Evolutionary conservation across 2,113 vertebrate species (phyloP).

Genomic region (Zosterops japonicus): DNA sequence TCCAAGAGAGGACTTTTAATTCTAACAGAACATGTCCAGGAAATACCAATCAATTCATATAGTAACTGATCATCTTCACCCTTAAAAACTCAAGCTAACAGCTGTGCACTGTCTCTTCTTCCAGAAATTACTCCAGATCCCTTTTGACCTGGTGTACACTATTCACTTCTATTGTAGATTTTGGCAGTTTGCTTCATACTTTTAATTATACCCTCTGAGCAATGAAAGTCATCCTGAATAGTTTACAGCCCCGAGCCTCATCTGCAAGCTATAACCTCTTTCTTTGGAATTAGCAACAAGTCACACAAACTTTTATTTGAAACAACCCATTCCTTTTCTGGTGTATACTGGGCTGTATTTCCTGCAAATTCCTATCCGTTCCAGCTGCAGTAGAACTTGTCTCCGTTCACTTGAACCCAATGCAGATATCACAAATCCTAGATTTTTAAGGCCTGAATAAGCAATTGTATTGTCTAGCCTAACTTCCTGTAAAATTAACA

Average conservation of each 20-base stretch:
- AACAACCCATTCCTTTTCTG: constrained; percentile 53
- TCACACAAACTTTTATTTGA: constrained; percentile 64
- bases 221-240: constrained; percentile 39
- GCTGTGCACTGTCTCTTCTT: constrained; percentile 66
- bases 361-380: constrained; percentile 16
- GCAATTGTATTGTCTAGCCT: background rate
- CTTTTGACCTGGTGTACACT: constrained; percentile 61
- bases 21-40: constrained; percentile 39
- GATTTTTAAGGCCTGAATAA: background rate
- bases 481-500: background rate
- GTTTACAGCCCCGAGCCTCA: background rate
- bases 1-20: constrained; percentile 39
- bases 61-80: constrained; percentile 67
- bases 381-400: constrained; percentile 5
- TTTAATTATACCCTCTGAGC: constrained; percentile 44
- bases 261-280: constrained; percentile 7
- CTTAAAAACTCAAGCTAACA: constrained; percentile 64
- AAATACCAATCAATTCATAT: constrained; percentile 71
- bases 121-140: constrained; percentile 59
- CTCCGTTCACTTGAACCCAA: background rate
- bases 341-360: constrained; percentile 14
- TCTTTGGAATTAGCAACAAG: background rate
- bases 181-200: constrained; percentile 62
- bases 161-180: constrained; percentile 58
- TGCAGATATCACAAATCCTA: accelerated